Evolutionary conservation across 2,888 invertebrate species (phyloP).

Genomic region (Pilophorus perplexus): DNA sequence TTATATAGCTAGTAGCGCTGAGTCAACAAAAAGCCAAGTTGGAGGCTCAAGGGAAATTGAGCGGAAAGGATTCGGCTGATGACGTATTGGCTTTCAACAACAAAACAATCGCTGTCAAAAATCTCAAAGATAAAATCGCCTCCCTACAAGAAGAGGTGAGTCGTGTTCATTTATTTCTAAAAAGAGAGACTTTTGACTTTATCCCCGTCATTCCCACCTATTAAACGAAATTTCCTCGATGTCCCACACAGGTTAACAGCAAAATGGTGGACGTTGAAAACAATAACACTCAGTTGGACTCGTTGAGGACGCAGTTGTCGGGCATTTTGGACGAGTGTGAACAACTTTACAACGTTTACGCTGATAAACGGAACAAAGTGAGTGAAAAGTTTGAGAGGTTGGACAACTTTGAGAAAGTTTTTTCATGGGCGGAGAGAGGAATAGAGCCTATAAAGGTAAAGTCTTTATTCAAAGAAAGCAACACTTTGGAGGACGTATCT

Average conservation of each 20-base stretch:
- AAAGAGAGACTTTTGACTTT: too few relatives aligned
- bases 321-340: slow-evolving; percentile 68
- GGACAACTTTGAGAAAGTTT: too few relatives aligned
- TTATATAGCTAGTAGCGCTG: slow-evolving; percentile 61
- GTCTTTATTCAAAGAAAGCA: too few relatives aligned
- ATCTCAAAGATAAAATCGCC: slow-evolving; percentile 67
- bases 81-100: slow-evolving; percentile 64
- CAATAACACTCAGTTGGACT: slow-evolving; percentile 73
- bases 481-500: too few relatives aligned
- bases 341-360: slow-evolving; percentile 65
- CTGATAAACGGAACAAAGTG: slow-evolving; percentile 60
- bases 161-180: too few relatives aligned
- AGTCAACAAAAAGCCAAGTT: slow-evolving; percentile 81
- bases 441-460: too few relatives aligned
- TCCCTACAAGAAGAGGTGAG: slow-evolving; percentile 66
- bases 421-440: too few relatives aligned
- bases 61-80: slow-evolving; percentile 53
- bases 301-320: slow-evolving; percentile 65
- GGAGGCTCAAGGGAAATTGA: slow-evolving; percentile 66
- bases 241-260: slow-evolving; percentile 66
- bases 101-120: slow-evolving; percentile 70
- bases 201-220: too few relatives aligned
- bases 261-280: slow-evolving; percentile 79
- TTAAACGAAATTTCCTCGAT: too few relatives aligned
- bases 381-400: too few relatives aligned